A percentile compares a stretch with the other conserved stretches of the same genome.
Conservation (phyloP, 2,113 vertebrate species). For the Rhinolophus ferrumequinum region DNA sequence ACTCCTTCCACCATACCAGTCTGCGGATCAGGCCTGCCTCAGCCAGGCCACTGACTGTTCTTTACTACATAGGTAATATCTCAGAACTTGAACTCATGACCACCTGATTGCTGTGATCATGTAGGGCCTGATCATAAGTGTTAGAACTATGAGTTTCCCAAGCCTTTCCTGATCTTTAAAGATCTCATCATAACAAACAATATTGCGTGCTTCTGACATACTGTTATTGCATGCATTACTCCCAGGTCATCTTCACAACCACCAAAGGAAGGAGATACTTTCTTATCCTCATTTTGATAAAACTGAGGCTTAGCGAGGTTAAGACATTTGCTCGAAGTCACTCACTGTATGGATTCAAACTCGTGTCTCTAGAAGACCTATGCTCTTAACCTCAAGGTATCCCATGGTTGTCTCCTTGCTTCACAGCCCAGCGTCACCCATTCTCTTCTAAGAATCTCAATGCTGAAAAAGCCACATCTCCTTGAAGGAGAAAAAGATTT, state of each 20-base stretch:
- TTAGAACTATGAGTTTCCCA: not conserved
- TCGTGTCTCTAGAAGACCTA: not conserved
- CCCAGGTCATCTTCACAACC: not conserved
- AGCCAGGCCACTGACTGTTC: not conserved
- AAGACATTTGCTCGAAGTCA: constrained; percentile 1
- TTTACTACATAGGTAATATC: not conserved
- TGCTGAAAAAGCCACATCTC: constrained; percentile 38
- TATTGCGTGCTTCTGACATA: not conserved
- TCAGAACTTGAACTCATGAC: not conserved
- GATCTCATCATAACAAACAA: not conserved
- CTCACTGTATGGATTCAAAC: not conserved
- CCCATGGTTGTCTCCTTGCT: not conserved
- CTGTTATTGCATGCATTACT: not conserved
- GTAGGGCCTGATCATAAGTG: not conserved
- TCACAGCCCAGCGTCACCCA: not conserved
- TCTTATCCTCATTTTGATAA: constrained; percentile 6
- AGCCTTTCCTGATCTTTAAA: constrained; percentile 1
- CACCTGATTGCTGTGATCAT: not conserved
- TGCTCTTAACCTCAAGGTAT: not conserved
- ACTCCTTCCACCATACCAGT: not conserved
- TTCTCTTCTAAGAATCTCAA: not conserved
- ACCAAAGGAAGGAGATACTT: not conserved
- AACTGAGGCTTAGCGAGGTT: not conserved
- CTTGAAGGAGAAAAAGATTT: constrained; percentile 55
- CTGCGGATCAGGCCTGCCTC: not conserved